Evolutionary conservation across 2,113 vertebrate genomes (phyloP).

Genomic region (Chamaea fasciata): DNA sequence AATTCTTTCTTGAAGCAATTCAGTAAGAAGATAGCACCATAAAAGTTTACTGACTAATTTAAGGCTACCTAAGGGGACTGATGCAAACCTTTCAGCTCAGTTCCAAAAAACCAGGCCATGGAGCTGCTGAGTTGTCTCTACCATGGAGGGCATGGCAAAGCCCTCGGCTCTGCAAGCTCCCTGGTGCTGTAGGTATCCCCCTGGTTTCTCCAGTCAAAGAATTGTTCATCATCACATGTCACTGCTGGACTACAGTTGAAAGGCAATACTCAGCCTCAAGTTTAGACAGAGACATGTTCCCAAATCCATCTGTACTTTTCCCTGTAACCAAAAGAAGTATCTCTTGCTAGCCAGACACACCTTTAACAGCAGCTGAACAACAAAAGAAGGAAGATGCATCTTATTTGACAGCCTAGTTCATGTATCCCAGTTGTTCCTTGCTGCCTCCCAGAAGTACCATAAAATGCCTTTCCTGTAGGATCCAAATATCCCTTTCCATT

Average conservation of each 20-base stretch:
- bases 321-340: neutral
- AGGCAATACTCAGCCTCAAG: neutral
- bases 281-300: neutral
- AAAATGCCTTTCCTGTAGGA: neutral
- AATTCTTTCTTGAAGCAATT: neutral
- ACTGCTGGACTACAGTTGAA: neutral
- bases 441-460: neutral
- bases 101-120: neutral
- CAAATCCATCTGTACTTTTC: neutral
- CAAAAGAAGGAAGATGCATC: neutral
- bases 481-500: neutral
- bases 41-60: neutral
- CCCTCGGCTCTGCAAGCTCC: neutral
- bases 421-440: neutral
- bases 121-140: neutral
- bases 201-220: neutral
- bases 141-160: neutral
- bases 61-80: rapidly evolving
- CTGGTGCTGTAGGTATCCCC: neutral
- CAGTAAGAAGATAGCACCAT: neutral
- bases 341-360: neutral
- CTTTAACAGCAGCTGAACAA: neutral
- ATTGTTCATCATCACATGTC: neutral
- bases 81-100: neutral
- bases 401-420: neutral